A percentile compares a stretch with the other conserved stretches of the same genome.
Evolutionary conservation across 2,797 vertebrate genomes (phyloP).

Genomic region (Lateolabrax maculatus): DNA sequence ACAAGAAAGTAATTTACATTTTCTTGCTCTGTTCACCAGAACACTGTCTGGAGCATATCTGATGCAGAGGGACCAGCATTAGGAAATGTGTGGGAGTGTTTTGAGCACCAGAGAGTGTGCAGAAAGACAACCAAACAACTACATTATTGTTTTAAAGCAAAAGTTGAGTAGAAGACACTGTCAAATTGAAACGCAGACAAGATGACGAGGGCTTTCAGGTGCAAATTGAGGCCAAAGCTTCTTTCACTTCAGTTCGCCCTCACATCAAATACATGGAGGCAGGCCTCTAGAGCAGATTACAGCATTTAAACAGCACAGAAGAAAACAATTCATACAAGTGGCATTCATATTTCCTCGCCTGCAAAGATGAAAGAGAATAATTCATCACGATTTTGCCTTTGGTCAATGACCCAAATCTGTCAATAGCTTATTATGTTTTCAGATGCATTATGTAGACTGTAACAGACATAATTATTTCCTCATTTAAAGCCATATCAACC

Average conservation of each 20-base stretch:
- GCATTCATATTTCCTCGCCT: constrained; percentile 60
- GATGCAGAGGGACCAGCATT: constrained; percentile 59
- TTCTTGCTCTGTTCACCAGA: constrained; percentile 69
- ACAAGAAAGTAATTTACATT: constrained; percentile 85
- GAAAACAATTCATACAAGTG: constrained; percentile 70
- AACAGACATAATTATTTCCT: constrained; percentile 43
- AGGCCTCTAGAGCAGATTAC: constrained; percentile 76
- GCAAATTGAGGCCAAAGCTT: constrained; percentile 79
- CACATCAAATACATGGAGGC: constrained; percentile 79
- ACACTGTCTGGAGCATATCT: constrained; percentile 73
- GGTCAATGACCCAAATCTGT: constrained; percentile 65
- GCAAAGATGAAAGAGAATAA: constrained; percentile 78
- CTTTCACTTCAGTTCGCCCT: constrained; percentile 67
- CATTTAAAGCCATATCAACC: constrained; percentile 10
- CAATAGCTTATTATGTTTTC: constrained; percentile 70
- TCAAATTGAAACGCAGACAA: constrained; percentile 65
- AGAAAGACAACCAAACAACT: constrained; percentile 52
- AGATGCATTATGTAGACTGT: constrained; percentile 57
- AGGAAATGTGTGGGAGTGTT: constrained; percentile 68
- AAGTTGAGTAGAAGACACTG: constrained; percentile 49
- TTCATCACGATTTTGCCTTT: constrained; percentile 57
- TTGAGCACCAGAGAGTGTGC: constrained; percentile 45
- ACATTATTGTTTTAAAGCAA: constrained; percentile 53
- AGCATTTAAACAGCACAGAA: constrained; percentile 75
- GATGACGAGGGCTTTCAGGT: constrained; percentile 75